Conservation (phyloP, 2,888 invertebrate genomes). For the Ennomos quercinarius region DNA sequence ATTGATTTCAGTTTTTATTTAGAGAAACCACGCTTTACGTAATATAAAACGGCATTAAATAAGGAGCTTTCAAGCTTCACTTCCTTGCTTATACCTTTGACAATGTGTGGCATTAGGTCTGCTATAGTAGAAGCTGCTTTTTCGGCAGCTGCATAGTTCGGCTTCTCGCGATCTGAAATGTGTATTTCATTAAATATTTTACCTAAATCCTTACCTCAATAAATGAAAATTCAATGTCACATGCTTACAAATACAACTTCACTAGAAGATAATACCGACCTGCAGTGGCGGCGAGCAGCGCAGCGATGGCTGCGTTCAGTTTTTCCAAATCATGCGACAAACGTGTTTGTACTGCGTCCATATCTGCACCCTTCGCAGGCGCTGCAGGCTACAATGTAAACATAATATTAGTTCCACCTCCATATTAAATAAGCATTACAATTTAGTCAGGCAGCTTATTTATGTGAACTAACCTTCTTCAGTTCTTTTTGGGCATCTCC, state of each 20-base stretch:
- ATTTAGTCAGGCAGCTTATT: too few species aligned
- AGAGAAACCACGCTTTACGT: too few species aligned
- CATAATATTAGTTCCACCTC: too few species aligned
- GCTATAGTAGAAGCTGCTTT: neutral
- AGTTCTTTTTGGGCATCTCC: slow-evolving; percentile 32
- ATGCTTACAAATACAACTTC: too few species aligned
- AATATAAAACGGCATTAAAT: too few species aligned
- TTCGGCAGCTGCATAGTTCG: neutral
- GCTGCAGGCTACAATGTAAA: slow-evolving; percentile 35
- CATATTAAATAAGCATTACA: too few species aligned
- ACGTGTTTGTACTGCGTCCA: neutral
- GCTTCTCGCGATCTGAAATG: slow-evolving; percentile 5
- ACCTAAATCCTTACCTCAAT: too few species aligned
- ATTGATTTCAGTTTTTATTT: too few species aligned
- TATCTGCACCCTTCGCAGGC: neutral
- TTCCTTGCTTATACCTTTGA: too few species aligned
- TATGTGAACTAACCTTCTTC: slow-evolving; percentile 29
- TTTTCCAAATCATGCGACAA: neutral
- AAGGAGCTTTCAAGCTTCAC: too few species aligned
- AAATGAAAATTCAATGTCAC: too few species aligned
- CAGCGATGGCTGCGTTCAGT: slow-evolving; percentile 3
- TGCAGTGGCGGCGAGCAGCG: neutral
- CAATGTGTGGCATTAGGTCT: neutral
- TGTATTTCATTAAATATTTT: neutral
- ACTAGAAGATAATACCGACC: too few species aligned